A percentile compares a stretch with the other conserved stretches of the same genome.
Evolutionary conservation across 2,113 vertebrate genomes (phyloP).

Genomic region (Progne subis): DNA sequence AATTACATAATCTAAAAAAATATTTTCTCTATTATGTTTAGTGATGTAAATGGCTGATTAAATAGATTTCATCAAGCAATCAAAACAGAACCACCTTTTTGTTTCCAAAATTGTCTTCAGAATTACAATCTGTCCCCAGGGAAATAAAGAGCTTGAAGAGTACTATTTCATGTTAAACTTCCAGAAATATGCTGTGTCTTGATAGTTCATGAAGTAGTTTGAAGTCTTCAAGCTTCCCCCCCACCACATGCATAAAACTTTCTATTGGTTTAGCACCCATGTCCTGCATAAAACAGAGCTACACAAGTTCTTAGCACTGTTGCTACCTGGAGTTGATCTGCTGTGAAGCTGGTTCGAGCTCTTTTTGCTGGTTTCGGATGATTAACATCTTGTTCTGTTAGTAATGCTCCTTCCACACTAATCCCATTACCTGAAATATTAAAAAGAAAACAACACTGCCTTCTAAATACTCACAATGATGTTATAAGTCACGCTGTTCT

Average conservation of each 20-base stretch:
- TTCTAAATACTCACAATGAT: not conserved
- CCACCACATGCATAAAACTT: not conserved
- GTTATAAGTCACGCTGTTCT: not conserved
- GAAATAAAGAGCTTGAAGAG: constrained; percentile 27
- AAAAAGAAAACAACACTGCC: not conserved
- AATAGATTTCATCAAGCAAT: constrained; percentile 17
- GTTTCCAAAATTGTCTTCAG: constrained; percentile 18
- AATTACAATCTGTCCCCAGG: not conserved
- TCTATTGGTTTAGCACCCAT: not conserved
- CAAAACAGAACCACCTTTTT: constrained; percentile 20
- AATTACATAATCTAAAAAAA: constrained; percentile 23
- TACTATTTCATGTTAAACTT: constrained; percentile 23
- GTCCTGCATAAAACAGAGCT: not conserved
- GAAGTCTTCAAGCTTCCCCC: not conserved
- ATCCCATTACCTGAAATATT: constrained; percentile 83
- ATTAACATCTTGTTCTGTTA: constrained; percentile 90
- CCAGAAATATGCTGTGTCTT: constrained; percentile 53
- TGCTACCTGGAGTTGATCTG: constrained; percentile 96
- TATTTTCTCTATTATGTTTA: constrained; percentile 2
- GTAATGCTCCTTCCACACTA: constrained; percentile 89
- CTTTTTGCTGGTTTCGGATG: constrained; percentile 95
- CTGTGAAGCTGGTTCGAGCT: constrained; percentile 96
- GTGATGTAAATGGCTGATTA: constrained; percentile 10
- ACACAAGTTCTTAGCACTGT: not conserved
- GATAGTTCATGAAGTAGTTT: constrained; percentile 23